Evolutionary conservation across 92 coral and sea anemone species (phyloP), one percentile per base, ranked within the genome.

Genomic region (Porites cylindrica): DNA sequence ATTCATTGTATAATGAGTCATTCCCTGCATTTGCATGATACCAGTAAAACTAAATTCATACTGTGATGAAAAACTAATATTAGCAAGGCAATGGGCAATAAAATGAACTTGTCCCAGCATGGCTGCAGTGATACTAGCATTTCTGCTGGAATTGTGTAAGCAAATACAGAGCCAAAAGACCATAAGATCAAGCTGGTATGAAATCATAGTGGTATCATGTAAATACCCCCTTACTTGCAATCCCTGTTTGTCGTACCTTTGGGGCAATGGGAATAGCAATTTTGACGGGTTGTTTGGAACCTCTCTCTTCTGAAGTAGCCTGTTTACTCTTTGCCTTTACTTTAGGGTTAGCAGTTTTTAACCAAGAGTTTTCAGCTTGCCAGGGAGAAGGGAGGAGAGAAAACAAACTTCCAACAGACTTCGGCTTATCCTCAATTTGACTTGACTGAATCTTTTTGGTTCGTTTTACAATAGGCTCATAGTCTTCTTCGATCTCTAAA

Each of bases 331-430:
- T 78, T 65, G 81, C 76, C 68, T 89, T 85, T 86, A 81, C 94
- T 61, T 85, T 90, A 29, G 69, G 75, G 8, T 83, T 76, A 51
- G 70, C 91, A 71, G 85, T 83, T 13, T 24, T 74, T 73, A 82
- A 84, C 88, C 91, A 86, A 20, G 93, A 82, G 52, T 69, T 70
- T 56, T 89, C 87, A 14, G 91, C 80, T 66, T 87, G 89, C 99
- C 99, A 96, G 0, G 99, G 99, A 13, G 95, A 85, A 10, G 98
- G 98, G 71, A 96, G 90, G 53, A 95, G 92, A 29, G 99, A 96
- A 76, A 96, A 96, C 66, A 96, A 81, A 81, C 95, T 93, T 14
- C 99, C 99, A 10, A 96, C 95, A 47, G 99, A 96, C 88, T 78
- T 96, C 17, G 85, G 93, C 67, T 91, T 70, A 26, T 88, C 88